phyloP scores from a whole-genome alignment of 2,113 vertebrate species.

The Pangasianodon gigas region DNA sequence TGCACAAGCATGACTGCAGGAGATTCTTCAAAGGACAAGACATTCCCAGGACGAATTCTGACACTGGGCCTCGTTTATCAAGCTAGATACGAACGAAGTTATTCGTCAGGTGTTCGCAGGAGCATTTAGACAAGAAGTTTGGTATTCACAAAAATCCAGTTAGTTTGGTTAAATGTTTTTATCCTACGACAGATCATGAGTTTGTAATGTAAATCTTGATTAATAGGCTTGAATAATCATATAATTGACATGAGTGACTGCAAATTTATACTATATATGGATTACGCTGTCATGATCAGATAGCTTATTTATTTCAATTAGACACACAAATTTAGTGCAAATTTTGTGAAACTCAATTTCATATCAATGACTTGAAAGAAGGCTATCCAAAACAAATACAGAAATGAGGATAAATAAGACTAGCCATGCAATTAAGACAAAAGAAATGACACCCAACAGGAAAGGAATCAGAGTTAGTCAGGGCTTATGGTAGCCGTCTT shows the following conservation, averaged over 20 bases:
- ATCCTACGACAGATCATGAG: not conserved
- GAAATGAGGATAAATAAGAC: not conserved
- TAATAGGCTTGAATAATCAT: not conserved
- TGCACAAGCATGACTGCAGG: not conserved
- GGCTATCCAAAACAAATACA: not conserved
- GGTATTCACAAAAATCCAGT: not conserved
- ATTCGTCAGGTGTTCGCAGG: not conserved
- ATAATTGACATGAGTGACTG: not conserved
- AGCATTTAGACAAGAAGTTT: not conserved
- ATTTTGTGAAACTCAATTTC: not conserved
- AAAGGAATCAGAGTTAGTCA: not conserved
- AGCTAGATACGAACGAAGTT: not conserved
- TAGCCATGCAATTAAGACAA: not conserved
- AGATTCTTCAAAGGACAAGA: not conserved
- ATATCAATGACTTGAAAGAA: not conserved
- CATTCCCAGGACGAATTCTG: slow-evolving; percentile 1
- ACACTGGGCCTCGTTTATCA: not conserved
- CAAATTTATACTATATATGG: not conserved
- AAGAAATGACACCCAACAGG: not conserved
- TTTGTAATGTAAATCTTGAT: not conserved
- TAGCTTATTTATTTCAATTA: not conserved
- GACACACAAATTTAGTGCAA: not conserved
- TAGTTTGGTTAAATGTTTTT: not conserved
- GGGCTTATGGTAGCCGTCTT: not conserved
- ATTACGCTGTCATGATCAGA: not conserved